Evolutionary conservation across 2,113 vertebrate genomes (phyloP).

Genomic region (Festucalex cinctus): DNA sequence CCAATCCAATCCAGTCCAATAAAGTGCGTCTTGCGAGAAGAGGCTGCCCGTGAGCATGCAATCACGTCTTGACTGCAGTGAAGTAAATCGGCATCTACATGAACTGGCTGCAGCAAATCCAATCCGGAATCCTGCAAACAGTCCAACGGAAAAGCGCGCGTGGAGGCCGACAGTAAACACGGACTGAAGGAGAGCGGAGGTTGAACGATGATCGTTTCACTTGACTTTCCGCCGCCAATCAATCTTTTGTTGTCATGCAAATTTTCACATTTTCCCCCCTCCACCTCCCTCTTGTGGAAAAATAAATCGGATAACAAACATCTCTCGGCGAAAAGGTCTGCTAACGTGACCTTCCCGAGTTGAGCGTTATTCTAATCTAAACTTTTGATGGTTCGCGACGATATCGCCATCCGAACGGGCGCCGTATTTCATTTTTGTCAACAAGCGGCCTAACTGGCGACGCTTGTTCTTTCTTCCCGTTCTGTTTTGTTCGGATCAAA

Average conservation of each 20-base stretch:
- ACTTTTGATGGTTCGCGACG: constrained; percentile 16
- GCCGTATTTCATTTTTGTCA: constrained; percentile 34
- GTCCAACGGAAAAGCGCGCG: constrained; percentile 33
- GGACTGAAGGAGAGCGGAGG: constrained; percentile 5
- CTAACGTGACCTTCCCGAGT: constrained; percentile 8
- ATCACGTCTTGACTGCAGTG: constrained; percentile 15
- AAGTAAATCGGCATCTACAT: constrained; percentile 37
- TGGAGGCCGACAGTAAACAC: constrained; percentile 12
- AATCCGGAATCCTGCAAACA: constrained; percentile 34
- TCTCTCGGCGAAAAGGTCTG: constrained; percentile 13
- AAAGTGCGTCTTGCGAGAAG: background rate
- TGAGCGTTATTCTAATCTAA: background rate
- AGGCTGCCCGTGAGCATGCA: constrained; percentile 10
- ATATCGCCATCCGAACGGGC: constrained; percentile 9
- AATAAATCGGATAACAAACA: background rate
- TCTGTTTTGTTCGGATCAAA: constrained; percentile 23
- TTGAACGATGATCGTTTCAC: constrained; percentile 44
- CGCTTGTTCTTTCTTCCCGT: constrained; percentile 24
- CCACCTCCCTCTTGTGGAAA: background rate
- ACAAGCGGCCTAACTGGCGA: constrained; percentile 34
- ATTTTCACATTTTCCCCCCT: constrained; percentile 31
- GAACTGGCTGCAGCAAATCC: constrained; percentile 22
- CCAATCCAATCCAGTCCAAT: too few species aligned
- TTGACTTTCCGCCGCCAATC: constrained; percentile 52
- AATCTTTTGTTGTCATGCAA: constrained; percentile 53